Conservation (phyloP, 2,797 vertebrate species). For the Bucorvus abyssinicus region DNA sequence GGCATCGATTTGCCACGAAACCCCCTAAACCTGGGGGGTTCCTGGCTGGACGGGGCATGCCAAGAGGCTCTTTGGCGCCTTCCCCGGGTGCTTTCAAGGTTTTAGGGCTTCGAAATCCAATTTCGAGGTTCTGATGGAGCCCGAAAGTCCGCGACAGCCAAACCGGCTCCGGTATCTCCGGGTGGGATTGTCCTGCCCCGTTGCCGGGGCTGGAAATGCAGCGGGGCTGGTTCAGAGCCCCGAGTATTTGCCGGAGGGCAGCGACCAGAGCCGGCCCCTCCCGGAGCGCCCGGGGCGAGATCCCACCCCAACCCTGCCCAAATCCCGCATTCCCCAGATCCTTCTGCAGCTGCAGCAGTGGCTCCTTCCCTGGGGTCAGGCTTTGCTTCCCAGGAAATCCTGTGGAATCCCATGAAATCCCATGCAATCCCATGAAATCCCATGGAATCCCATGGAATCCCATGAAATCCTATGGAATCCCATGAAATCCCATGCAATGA, state of each 20-base stretch:
- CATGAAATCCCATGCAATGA: no score
- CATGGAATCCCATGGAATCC: no score
- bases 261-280: rapidly evolving
- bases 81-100: not conserved
- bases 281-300: not conserved
- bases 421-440: not conserved
- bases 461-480: not conserved
- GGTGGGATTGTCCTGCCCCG: not conserved
- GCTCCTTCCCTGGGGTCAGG: rapidly evolving
- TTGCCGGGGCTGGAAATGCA: not conserved
- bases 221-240: not conserved
- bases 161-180: rapidly evolving
- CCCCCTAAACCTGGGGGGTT: rapidly evolving
- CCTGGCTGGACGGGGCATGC: rapidly evolving
- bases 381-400: not conserved
- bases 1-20: rapidly evolving
- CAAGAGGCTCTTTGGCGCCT: not conserved
- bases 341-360: rapidly evolving
- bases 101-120: not conserved
- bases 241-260: rapidly evolving
- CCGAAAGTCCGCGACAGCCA: not conserved
- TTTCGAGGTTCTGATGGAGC: not conserved
- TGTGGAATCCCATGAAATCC: not conserved
- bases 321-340: rapidly evolving
- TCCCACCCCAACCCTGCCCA: rapidly evolving